Conservation (phyloP, 2,888 invertebrate genomes). For the Hemicrepidius hirtus region DNA sequence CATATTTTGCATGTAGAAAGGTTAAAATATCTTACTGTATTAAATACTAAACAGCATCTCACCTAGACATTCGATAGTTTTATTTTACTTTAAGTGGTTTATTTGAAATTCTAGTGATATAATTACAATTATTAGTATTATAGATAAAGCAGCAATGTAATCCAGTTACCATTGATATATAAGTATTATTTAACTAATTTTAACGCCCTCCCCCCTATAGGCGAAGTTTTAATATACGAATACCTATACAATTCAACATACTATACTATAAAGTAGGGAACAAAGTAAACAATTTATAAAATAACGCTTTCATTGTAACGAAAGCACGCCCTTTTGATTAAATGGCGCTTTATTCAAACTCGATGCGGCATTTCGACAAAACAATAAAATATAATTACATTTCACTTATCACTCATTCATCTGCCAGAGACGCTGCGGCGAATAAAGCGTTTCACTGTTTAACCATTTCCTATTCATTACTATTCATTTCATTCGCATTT, state of each 20-base stretch:
- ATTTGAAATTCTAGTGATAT: too few relatives aligned
- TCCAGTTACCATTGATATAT: too few relatives aligned
- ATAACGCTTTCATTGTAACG: slow-evolving; percentile 40
- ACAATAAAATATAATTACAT: slow-evolving; percentile 71
- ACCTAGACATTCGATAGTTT: too few relatives aligned
- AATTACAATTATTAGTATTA: too few relatives aligned
- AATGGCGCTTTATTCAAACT: slow-evolving; percentile 66
- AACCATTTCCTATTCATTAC: slow-evolving; percentile 71
- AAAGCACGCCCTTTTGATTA: slow-evolving; percentile 62
- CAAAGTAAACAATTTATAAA: slow-evolving; percentile 42
- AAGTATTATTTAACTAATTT: too few relatives aligned
- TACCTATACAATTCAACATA: not conserved
- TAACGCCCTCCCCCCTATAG: too few relatives aligned
- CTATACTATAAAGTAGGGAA: slow-evolving; percentile 14
- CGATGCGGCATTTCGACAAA: slow-evolving; percentile 68
- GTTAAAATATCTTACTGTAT: too few relatives aligned
- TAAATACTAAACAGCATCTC: too few relatives aligned
- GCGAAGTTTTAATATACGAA: too few relatives aligned
- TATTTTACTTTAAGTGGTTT: too few relatives aligned
- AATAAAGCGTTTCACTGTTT: slow-evolving; percentile 70
- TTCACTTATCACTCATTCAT: slow-evolving; percentile 72
- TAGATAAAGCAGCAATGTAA: too few relatives aligned
- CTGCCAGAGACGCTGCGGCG: slow-evolving; percentile 66
- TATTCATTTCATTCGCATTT: slow-evolving; percentile 70
- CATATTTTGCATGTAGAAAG: too few relatives aligned